Percentiles rank a stretch among this genome's conserved stretches.
These are phyloP conservation scores for Fringilla coelebs DNA, from an alignment of 2,797 vertebrate species.

Conservation along the genomic window DNA sequence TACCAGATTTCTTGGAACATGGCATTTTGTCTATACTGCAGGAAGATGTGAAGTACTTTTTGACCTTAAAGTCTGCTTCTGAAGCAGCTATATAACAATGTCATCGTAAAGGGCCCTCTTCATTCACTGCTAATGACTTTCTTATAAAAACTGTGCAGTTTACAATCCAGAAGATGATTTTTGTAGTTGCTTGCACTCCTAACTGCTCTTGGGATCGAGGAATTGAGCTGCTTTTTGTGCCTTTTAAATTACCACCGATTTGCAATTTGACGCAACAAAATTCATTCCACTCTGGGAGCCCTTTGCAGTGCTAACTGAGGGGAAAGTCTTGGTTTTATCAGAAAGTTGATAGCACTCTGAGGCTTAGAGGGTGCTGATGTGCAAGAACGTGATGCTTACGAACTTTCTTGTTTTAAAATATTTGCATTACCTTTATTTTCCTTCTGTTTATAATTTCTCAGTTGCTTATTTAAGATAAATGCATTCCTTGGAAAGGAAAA, in stretches of 20 bases:
- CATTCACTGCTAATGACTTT: conserved; percentile 26
- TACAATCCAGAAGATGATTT: neutral
- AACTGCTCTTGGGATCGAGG: neutral
- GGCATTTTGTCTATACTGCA: neutral
- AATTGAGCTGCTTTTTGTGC: conserved; percentile 4
- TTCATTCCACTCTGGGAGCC: neutral
- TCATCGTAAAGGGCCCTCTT: neutral
- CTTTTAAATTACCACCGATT: neutral
- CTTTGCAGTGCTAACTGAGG: neutral
- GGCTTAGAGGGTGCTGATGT: neutral
- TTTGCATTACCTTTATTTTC: neutral
- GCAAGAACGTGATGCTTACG: neutral
- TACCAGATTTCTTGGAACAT: conserved; percentile 21
- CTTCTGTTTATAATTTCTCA: neutral
- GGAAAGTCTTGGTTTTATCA: conserved; percentile 13
- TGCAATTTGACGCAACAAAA: neutral
- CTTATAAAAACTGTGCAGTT: conserved; percentile 41
- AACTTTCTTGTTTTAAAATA: neutral
- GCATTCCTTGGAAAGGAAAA: neutral
- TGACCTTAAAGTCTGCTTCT: conserved; percentile 15
- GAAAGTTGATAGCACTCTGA: neutral
- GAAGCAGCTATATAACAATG: neutral
- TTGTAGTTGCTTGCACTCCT: neutral
- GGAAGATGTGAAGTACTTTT: neutral
- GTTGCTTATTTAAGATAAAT: neutral